Percentiles rank a stretch among this genome's conserved stretches.
phyloP scores from a whole-genome alignment of 2,113 vertebrate genomes.

The Cinclus mexicanus region DNA sequence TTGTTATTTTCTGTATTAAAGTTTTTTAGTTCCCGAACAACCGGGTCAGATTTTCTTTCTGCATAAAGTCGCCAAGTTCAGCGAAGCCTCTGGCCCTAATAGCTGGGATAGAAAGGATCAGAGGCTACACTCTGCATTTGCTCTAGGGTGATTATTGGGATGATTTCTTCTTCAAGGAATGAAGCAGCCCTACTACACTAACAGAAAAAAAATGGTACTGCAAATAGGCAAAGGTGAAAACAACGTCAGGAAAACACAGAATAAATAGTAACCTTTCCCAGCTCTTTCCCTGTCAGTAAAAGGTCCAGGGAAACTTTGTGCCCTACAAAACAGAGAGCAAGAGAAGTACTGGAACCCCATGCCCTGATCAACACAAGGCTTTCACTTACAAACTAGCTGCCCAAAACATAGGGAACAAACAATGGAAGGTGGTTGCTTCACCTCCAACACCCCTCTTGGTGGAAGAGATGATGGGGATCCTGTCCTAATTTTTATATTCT shows the following conservation, averaged over 20 bases:
- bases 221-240: background rate
- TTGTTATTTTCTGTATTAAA: too few relatives aligned
- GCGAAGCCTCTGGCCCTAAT: too few relatives aligned
- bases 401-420: background rate
- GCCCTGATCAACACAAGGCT: background rate
- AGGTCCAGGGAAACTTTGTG: background rate
- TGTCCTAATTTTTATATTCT: background rate
- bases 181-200: background rate
- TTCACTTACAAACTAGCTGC: background rate
- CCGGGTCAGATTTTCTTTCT: too few relatives aligned
- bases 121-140: background rate
- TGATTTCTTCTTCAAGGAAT: background rate
- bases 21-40: too few relatives aligned
- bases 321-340: background rate
- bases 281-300: background rate
- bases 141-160: background rate
- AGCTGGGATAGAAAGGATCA: too few relatives aligned
- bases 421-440: background rate
- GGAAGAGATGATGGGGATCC: background rate
- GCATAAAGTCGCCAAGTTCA: too few relatives aligned
- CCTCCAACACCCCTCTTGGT: background rate
- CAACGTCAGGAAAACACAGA: background rate
- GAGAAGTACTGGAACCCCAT: background rate
- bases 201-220: background rate
- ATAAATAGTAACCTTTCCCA: background rate